phyloP scores from a whole-genome alignment of 2,113 vertebrate species.

The Pterocles orientalis region DNA sequence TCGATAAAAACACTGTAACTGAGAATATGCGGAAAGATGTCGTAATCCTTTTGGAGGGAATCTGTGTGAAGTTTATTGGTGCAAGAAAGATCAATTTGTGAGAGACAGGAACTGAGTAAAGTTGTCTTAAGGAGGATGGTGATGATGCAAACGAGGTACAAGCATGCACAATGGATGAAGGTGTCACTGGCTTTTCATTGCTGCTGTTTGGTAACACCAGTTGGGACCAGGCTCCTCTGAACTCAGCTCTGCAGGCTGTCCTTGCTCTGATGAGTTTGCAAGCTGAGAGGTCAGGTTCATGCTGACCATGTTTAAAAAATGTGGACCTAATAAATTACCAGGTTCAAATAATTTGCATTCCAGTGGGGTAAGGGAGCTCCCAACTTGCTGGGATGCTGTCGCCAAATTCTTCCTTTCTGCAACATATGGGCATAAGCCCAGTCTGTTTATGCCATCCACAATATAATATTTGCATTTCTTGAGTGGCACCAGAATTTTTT shows the following conservation, averaged over 20 bases:
- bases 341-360: slow-evolving; percentile 43
- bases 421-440: not conserved
- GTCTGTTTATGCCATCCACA: not conserved
- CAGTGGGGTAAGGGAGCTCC: not conserved
- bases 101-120: not conserved
- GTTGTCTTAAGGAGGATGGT: not conserved
- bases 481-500: not conserved
- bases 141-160: not conserved
- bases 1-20: accelerated
- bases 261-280: slow-evolving; percentile 35
- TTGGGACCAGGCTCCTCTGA: slow-evolving; percentile 37
- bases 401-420: not conserved
- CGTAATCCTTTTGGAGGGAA: not conserved
- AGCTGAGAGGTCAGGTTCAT: slow-evolving; percentile 37
- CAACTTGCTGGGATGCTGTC: not conserved
- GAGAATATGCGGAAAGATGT: not conserved
- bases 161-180: not conserved
- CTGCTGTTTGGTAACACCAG: not conserved
- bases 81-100: not conserved
- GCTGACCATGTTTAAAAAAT: slow-evolving; percentile 36
- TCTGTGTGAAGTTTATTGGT: not conserved
- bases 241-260: slow-evolving; percentile 40
- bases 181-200: not conserved
- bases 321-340: slow-evolving; percentile 20
- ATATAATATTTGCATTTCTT: not conserved